Base-by-base conservation (phyloP, 2,888 invertebrate genomes). In the Ichneumon xanthorius region DNA sequence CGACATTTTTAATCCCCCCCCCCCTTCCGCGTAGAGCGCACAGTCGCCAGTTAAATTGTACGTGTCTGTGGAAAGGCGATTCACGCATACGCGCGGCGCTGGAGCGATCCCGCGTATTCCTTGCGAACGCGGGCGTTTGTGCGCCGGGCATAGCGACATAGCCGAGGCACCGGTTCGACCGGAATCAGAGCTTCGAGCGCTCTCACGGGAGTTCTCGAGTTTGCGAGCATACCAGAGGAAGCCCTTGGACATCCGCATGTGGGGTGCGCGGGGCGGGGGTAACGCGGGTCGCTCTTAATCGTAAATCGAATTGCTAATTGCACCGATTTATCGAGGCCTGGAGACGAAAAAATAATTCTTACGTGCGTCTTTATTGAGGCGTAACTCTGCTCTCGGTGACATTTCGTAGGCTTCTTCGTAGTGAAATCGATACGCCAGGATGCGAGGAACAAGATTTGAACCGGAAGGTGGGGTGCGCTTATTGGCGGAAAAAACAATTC, bases 91-190 rank as follows among this genome's bases (percentile, higher is more conserved):
- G 81, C 70, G 55, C 65, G 72, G 65, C 73, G 65, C 58, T 76
- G 53, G 75, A 45, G 61, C 67, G 55, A 50, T 79, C n/a, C 19
- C 19, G 65, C 61, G 78, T 67, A 22, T 67, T 45, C 45, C 26
- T 37, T 70, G n/a, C 48, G 48, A 16, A 40, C 11, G 53, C 65
- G 55, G 58, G 16, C 22, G 70, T 58, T 26, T 58, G 58, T 22
- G 58, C 0, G 53, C 33, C 63, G 37, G 30, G 65, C 76, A 48
- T 65, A 11, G 70, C 72, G 53, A 53, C 45, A 19, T 50, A 40
- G 45, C n/a, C n/a, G 26, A 40, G 75, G 85, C 91, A 92, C 92
- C 92, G 92, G 91, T 92, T 91, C 91, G 89, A 92, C 92, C 91
- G 92, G 92, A 92, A 92, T 92, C 92, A 89, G 90, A 91, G 89